Evolutionary conservation across 2,113 vertebrate species (phyloP).

Genomic region (Lampris megalopsis): DNA sequence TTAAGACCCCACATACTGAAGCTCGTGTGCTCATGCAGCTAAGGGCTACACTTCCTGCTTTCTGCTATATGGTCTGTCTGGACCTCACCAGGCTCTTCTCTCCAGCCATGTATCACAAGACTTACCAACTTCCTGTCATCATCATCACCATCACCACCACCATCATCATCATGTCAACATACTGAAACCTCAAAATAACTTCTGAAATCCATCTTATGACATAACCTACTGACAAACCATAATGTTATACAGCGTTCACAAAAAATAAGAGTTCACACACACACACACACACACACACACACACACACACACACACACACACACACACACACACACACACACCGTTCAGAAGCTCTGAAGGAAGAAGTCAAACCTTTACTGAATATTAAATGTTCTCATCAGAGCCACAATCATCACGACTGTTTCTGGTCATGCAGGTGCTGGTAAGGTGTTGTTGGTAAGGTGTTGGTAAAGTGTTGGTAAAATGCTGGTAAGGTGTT

Average conservation of each 20-base stretch:
- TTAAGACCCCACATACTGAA: constrained; percentile 5
- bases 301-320: background rate
- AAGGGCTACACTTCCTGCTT: background rate
- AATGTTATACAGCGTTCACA: too few species aligned
- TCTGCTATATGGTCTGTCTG: background rate
- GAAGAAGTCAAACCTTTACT: too few species aligned
- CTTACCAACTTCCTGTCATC: constrained; percentile 1
- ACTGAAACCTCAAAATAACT: constrained; percentile 34
- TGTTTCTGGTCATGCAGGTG: too few species aligned
- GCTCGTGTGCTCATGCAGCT: constrained; percentile 29
- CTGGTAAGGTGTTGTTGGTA: too few species aligned
- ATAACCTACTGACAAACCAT: constrained; percentile 23
- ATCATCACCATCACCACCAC: constrained; percentile 32
- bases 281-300: background rate
- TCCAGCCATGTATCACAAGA: background rate
- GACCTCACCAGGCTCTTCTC: background rate
- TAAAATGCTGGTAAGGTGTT: too few species aligned
- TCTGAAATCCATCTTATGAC: constrained; percentile 19
- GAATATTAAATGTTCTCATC: too few species aligned
- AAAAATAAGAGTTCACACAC: too few species aligned
- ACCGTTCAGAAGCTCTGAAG: too few species aligned
- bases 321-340: too few species aligned
- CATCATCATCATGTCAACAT: constrained; percentile 38
- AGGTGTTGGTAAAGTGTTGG: too few species aligned
- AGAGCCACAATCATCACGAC: too few species aligned